Percentiles rank a stretch among this genome's conserved stretches.
Conservation (phyloP, 2,113 vertebrate genomes). For the Ranitomeya variabilis region DNA sequence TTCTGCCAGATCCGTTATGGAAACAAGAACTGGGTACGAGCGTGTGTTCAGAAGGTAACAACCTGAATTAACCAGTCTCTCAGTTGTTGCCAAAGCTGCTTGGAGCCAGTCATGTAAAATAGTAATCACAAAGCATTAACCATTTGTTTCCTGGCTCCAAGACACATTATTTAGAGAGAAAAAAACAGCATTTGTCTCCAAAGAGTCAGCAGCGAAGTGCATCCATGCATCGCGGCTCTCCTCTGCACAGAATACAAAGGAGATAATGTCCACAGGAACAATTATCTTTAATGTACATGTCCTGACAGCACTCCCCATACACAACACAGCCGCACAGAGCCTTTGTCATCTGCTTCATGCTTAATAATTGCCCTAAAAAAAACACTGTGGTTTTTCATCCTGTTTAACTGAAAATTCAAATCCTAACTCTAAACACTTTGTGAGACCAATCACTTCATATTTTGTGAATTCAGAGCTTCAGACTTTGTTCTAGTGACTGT, state of each 20-base stretch:
- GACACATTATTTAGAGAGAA: background rate
- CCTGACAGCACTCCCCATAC: slow-evolving; percentile 25
- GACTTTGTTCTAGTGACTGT: background rate
- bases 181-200: background rate
- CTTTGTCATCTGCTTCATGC: slow-evolving; percentile 27
- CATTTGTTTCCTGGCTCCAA: background rate
- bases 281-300: slow-evolving; percentile 37
- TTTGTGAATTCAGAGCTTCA: background rate
- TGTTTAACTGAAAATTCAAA: background rate
- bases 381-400: background rate
- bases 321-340: slow-evolving; percentile 17
- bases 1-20: background rate
- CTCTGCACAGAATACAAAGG: slow-evolving; percentile 23
- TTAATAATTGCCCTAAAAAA: slow-evolving; percentile 8
- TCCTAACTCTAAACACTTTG: background rate
- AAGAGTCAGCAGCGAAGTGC: background rate
- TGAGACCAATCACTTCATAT: background rate
- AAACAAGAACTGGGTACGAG: background rate
- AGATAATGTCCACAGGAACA: slow-evolving; percentile 34
- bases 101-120: background rate
- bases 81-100: background rate
- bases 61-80: slow-evolving; percentile 9
- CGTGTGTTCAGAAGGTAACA: slow-evolving; percentile 20
- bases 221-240: slow-evolving; percentile 18
- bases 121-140: background rate